Evolutionary conservation across 2,797 vertebrate species (phyloP).

Genomic region (Pristis pectinata): DNA sequence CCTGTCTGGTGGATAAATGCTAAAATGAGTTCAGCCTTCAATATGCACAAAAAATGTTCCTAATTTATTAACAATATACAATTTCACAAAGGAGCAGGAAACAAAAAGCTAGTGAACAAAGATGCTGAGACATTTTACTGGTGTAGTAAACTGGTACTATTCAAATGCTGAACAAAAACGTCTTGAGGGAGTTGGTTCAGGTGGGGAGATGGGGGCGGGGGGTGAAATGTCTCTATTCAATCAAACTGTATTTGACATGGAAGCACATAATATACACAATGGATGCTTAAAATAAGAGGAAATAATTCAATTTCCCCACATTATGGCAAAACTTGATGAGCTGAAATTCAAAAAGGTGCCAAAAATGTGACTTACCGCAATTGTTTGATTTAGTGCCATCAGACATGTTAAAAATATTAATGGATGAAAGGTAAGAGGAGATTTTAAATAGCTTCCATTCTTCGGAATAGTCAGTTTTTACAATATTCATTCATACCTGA

Average conservation of each 20-base stretch:
- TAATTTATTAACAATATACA: neutral
- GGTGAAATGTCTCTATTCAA: no score
- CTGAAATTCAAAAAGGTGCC: neutral
- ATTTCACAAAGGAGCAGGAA: neutral
- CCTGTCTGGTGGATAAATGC: neutral
- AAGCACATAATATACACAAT: no score
- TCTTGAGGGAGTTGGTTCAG: no score
- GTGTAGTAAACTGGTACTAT: no score
- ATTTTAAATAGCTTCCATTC: neutral
- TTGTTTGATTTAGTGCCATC: neutral
- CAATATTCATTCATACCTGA: conserved; percentile 57
- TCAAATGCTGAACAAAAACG: no score
- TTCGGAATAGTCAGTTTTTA: neutral
- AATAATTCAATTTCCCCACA: neutral
- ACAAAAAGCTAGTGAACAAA: no score
- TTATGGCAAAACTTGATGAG: no score
- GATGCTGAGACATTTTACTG: no score
- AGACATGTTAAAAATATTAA: neutral
- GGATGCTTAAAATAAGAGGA: neutral
- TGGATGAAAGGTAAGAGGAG: neutral
- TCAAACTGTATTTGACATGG: no score
- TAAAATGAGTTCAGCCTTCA: neutral
- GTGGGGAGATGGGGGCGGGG: no score
- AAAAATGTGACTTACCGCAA: neutral
- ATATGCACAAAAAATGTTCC: no score